These are phyloP conservation scores for Acridotheres tristis DNA, from an alignment of 2,797 vertebrate species.

Conservation along the genomic window DNA sequence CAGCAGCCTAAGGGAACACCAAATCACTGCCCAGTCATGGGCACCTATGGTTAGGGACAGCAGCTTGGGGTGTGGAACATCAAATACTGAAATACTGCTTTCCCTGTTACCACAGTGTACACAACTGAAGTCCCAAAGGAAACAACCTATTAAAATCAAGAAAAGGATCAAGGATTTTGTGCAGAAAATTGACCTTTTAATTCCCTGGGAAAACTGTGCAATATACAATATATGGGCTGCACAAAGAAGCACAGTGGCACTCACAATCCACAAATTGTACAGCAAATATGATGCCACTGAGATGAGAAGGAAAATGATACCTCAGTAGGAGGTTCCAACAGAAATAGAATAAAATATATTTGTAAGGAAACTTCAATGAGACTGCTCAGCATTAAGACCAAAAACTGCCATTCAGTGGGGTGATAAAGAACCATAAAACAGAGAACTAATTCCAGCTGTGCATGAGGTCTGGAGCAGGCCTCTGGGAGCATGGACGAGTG, in stretches of 20 bases:
- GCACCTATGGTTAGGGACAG: not conserved
- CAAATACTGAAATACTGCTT: not conserved
- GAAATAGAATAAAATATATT: conserved; percentile 40
- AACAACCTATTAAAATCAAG: not conserved
- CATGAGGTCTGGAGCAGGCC: conserved; percentile 17
- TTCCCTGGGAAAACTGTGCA: not conserved
- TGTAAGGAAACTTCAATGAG: conserved; percentile 37
- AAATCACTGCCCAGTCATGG: not conserved
- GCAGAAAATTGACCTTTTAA: not conserved
- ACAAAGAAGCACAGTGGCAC: not conserved
- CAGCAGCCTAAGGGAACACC: not conserved
- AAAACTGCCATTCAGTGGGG: conserved; percentile 50
- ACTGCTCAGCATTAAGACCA: conserved; percentile 31
- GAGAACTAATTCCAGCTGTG: conserved; percentile 45
- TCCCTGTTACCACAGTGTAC: not conserved
- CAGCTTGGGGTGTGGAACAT: not conserved
- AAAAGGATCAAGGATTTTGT: not conserved
- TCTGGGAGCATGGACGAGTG: conserved; percentile 41
- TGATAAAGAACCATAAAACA: conserved; percentile 28
- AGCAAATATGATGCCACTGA: not conserved
- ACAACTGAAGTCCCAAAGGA: not conserved
- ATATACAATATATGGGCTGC: not conserved
- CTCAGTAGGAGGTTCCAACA: conserved; percentile 2
- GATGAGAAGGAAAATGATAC: not conserved
- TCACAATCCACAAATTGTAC: not conserved